Evolutionary conservation across 2,113 vertebrate genomes (phyloP).

Genomic region (Pitta sordida): DNA sequence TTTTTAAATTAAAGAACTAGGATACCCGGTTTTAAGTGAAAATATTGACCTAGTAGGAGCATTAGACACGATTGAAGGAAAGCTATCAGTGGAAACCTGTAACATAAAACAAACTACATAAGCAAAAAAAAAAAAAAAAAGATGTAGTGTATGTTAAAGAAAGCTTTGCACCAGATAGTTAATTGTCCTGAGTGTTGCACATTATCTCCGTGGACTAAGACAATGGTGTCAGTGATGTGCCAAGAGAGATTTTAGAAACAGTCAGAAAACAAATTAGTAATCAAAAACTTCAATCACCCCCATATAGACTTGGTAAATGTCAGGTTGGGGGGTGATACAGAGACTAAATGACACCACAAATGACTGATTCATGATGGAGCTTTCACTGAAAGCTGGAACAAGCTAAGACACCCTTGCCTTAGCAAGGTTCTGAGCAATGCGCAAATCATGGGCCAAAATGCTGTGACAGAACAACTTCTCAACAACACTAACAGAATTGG

Average conservation of each 20-base stretch:
- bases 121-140: neutral
- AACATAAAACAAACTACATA: neutral
- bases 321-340: conserved; percentile 21
- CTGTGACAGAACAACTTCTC: neutral
- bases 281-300: conserved; percentile 23
- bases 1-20: neutral
- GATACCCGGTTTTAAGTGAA: neutral
- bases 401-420: neutral
- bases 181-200: neutral
- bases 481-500: neutral
- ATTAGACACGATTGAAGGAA: neutral
- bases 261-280: conserved; percentile 22
- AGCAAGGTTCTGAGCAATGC: neutral
- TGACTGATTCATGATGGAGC: neutral
- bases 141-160: neutral
- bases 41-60: neutral
- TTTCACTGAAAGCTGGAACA: conserved; percentile 5
- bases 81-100: neutral
- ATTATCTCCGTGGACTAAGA: neutral
- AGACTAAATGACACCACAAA: neutral
- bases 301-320: conserved; percentile 1
- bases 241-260: conserved; percentile 12
- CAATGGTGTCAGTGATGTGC: neutral
- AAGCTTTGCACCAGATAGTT: neutral
- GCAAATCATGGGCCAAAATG: neutral